Evolutionary conservation across 1,140 invertebrate genomes (phyloP).

Genomic region (Lamellibrachia luymesi): DNA sequence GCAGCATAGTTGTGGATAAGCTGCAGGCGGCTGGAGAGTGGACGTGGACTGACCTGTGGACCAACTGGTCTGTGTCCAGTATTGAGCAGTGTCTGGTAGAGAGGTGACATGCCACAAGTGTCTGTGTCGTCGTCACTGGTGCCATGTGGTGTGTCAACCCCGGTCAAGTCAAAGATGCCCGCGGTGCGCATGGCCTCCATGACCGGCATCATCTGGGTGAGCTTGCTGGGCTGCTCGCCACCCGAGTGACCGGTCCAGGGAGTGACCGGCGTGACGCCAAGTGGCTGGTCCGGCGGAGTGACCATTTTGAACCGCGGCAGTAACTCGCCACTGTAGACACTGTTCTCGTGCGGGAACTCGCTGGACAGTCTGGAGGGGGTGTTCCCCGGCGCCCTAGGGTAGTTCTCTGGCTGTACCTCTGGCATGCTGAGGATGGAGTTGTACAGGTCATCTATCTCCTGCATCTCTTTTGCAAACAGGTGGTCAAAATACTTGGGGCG

Average conservation of each 20-base stretch:
- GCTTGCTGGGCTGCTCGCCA: background rate
- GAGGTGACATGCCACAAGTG: background rate
- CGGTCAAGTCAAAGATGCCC: background rate
- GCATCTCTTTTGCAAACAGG: background rate
- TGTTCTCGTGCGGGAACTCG: background rate
- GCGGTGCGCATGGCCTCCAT: background rate
- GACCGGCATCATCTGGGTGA: background rate
- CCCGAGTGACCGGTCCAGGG: background rate
- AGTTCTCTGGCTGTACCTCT: background rate
- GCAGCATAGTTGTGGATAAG: no score
- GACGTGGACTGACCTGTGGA: background rate
- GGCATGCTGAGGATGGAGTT: background rate
- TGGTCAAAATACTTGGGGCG: background rate
- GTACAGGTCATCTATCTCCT: background rate
- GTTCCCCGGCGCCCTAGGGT: background rate
- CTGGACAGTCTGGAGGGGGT: background rate
- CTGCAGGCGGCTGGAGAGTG: no score
- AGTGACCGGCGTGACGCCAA: background rate
- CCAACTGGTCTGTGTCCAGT: background rate
- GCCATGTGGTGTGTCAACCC: background rate
- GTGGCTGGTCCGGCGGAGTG: background rate
- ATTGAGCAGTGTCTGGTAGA: background rate
- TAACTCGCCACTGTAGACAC: background rate
- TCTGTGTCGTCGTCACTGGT: no score
- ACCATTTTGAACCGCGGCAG: background rate